A percentile compares a stretch with the other conserved stretches of the same genome.
Conservation (phyloP, 35 echinoderm and acorn worm genomes). For the Apostichopus japonicus region DNA sequence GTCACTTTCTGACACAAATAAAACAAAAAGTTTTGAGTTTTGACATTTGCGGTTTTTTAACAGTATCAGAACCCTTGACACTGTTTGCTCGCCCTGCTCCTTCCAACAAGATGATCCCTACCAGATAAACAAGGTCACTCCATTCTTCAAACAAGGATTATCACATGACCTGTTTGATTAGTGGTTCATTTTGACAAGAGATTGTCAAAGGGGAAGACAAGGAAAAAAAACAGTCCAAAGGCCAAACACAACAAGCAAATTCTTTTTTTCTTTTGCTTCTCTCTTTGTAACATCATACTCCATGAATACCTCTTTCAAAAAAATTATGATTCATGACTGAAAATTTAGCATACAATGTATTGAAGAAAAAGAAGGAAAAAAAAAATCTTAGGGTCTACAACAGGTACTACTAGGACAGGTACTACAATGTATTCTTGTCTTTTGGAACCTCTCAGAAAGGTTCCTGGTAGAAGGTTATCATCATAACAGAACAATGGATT, state of each 20-base stretch:
- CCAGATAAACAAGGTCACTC: not conserved
- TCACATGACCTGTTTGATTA: not conserved
- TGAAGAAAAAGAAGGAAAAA: too few species aligned
- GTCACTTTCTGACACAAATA: not conserved
- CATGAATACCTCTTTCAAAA: not conserved
- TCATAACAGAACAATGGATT: too few species aligned
- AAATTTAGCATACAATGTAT: too few species aligned
- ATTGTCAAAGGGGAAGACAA: not conserved
- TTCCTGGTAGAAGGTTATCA: too few species aligned
- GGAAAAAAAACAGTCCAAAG: not conserved
- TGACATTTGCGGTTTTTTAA: not conserved
- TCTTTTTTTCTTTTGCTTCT: not conserved
- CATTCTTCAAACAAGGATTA: not conserved
- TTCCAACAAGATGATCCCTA: too few species aligned
- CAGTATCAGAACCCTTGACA: not conserved
- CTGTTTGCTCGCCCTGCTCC: not conserved
- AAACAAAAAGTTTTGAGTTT: not conserved
- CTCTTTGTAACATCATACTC: not conserved
- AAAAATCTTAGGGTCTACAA: too few species aligned
- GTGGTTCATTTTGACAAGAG: not conserved
- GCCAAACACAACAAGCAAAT: not conserved
- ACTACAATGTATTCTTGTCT: too few species aligned
- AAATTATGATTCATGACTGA: too few species aligned
- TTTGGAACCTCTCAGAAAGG: too few species aligned
- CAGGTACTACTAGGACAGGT: too few species aligned